Base-by-base conservation (phyloP, 2,797 vertebrate species). In the Nannoperca australis region DNA sequence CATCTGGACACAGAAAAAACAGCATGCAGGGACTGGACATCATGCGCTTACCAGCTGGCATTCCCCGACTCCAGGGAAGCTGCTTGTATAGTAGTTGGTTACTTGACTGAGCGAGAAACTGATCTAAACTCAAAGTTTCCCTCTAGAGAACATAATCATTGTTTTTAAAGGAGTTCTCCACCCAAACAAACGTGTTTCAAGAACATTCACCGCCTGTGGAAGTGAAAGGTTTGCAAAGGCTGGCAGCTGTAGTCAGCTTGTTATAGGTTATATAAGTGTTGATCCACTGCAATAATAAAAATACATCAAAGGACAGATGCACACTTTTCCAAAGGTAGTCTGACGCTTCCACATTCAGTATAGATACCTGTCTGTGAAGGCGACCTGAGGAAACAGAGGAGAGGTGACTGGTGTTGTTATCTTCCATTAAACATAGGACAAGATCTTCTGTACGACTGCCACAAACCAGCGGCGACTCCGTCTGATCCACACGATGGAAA, bases 101-200 rank as follows among this genome's bases (percentile, higher is more conserved):
- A 22, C 30, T 22, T 10, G 54, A 24, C 34, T 30, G 5, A 14
- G 17, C 1, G 10, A 64, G 22, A 67, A 68, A 68, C 49, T 20
- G 68, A 51, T 72, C 45, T n/a, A 49, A 60, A 68, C 27, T 51
- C 60, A 68, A 54, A 70, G 61, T 24, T 36, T 17, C 14, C 63
- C 67, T 63, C 45, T 18, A 49, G 66, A 38, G 32, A 74, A 10
- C 8, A 3, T 24, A 11, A 0, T 32, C 42, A 49, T 65, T 38
- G 17, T 67, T 63, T 63, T 59, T 32, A 38, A 50, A 64, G n/a
- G 56, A 63, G 54, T 66, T 69, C n/a, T 38, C 22, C 0, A 18
- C 40, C 24, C 59, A 59, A 65, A 59, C 18, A 13, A 15, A 3
- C 24, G 42, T 10, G 51, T 45, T 24, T 54, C 6, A 13, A 75